phyloP scores from a whole-genome alignment of 2,888 invertebrate species.

The Dicranocentrus wangi region DNA sequence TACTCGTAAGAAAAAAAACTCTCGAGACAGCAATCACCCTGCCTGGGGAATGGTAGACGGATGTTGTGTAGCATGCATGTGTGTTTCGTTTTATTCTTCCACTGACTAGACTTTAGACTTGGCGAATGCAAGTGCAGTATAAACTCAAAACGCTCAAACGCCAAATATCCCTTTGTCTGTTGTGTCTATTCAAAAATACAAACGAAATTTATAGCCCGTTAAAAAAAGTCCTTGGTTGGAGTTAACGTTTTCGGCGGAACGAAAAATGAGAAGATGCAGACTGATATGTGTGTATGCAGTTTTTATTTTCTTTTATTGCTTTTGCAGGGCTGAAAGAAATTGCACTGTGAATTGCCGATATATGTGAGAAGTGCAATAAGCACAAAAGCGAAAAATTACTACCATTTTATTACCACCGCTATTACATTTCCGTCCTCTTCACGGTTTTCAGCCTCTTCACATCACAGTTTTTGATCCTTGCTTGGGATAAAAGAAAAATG shows the following conservation, averaged over 20 bases:
- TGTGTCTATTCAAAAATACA: background rate
- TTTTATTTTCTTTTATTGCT: background rate
- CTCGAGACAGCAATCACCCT: too few relatives aligned
- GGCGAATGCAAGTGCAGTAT: background rate
- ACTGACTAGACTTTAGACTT: too few relatives aligned
- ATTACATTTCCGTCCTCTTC: constrained; percentile 37
- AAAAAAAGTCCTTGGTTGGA: constrained; percentile 47
- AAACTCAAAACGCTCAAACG: background rate
- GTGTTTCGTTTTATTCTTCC: background rate
- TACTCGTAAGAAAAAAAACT: too few relatives aligned
- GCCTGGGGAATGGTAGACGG: too few relatives aligned
- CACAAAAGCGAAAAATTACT: background rate
- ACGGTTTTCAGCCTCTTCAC: background rate
- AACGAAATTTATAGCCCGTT: constrained; percentile 34
- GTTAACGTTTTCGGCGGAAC: background rate
- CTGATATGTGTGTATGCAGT: constrained; percentile 22
- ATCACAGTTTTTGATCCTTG: background rate
- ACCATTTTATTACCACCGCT: constrained; percentile 26
- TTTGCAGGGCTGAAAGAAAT: too few relatives aligned
- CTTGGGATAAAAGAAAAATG: too few relatives aligned
- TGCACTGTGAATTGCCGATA: too few relatives aligned
- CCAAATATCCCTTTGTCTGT: background rate
- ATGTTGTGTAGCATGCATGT: background rate
- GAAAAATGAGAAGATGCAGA: constrained; percentile 14
- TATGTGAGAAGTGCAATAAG: background rate